Base-by-base conservation (phyloP, 1,140 invertebrate genomes). In the Zophobas atratus region DNA sequence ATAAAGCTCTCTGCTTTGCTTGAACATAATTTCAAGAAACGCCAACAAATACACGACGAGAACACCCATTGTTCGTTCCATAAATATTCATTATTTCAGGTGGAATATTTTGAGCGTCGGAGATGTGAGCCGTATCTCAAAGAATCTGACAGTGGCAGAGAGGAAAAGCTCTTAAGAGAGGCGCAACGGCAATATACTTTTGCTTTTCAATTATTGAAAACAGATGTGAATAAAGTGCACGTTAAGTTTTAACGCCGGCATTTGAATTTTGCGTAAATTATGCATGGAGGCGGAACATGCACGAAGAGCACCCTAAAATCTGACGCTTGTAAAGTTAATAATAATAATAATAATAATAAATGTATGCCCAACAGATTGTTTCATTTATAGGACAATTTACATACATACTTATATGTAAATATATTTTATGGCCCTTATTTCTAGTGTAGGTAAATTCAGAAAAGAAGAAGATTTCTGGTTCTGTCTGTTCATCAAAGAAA, bases 21-120 rank as follows among this genome's bases (percentile, higher is more conserved):
- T 41, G 60, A 67, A 67, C 60, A 67, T 67, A 67, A 67, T 67
- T 67, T 67, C 38, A 67, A 67, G 60, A 67, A 67, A 67, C 60
- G 60, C 60, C 60, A 67, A 67, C 60, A 51, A 72, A 55, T 72
- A 72, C 48, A 71, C 32, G 43, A 41, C 48, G 63, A 32, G 55
- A 57, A 71, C 67, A 72, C 41, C 46, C 71, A 78, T 78, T 75
- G 72, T 78, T 78, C 77, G 35, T 53, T 60, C 46, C 77, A 78
- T 78, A 78, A 78, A 78, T 78, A 78, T 78, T 78, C 77, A 78
- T 75, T 60, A 75, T 55, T 75, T 60, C 60, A 67, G 60, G 60
- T 67, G 60, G 60, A 67, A 67, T 67, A 67, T 67, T 67, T 20
- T 67, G 60, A 67, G 43, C 43, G n/a, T 33, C 43, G 60, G 4